Conservation (phyloP, 2,888 invertebrate genomes). For the Acleris literana region DNA sequence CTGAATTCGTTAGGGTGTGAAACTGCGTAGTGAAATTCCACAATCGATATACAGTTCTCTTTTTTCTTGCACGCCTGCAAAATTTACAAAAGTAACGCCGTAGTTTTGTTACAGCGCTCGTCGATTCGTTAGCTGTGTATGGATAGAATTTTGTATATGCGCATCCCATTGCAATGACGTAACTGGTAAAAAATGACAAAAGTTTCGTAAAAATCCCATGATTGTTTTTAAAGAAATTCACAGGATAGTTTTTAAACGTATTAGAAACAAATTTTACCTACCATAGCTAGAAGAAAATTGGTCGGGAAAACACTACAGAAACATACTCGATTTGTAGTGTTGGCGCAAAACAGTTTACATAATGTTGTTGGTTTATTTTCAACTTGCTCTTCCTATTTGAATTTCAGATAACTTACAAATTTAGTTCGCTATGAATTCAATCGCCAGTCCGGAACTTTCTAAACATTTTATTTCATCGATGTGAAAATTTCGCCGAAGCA, state of each 20-base stretch:
- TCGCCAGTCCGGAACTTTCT: neutral
- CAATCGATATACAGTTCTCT: conserved; percentile 26
- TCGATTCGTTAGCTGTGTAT: conserved; percentile 21
- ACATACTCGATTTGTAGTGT: too few species aligned
- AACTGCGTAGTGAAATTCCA: conserved; percentile 23
- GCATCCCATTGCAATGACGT: too few species aligned
- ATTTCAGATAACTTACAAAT: neutral
- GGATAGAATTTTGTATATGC: conserved; percentile 7
- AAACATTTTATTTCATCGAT: conserved; percentile 8
- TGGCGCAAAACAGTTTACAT: too few species aligned
- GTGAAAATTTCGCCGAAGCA: conserved; percentile 15
- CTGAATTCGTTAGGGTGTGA: conserved; percentile 17
- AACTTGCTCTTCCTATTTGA: neutral
- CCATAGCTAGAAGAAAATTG: too few species aligned
- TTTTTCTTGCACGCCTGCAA: conserved; percentile 17
- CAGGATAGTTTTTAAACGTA: too few species aligned
- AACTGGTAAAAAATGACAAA: too few species aligned
- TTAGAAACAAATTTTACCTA: too few species aligned
- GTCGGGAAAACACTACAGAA: too few species aligned
- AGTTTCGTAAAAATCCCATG: too few species aligned
- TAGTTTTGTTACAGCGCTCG: conserved; percentile 19
- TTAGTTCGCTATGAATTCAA: neutral
- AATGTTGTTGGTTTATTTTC: too few species aligned
- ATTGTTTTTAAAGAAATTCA: too few species aligned
- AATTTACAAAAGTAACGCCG: conserved; percentile 10